These are phyloP conservation scores for Theristus sp. DNA, from an alignment of 2,888 invertebrate species.

Conservation along the genomic window DNA sequence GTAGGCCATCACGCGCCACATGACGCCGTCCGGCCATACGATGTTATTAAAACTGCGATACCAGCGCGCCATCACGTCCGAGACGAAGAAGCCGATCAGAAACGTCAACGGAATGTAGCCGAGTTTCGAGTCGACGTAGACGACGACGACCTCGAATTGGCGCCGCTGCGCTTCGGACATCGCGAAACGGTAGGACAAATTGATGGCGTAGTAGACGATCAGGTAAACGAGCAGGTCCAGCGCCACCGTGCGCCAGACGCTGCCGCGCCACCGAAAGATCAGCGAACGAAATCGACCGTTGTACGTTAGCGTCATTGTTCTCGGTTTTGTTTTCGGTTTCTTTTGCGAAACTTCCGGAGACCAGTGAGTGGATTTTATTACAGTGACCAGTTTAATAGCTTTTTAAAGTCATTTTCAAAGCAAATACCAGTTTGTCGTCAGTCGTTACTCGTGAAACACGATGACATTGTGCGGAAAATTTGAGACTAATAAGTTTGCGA, in stretches of 20 bases:
- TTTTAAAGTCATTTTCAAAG: no score
- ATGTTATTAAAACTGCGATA: neutral
- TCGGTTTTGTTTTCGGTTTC: no score
- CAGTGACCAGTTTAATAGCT: no score
- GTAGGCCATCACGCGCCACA: neutral
- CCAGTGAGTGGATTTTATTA: no score
- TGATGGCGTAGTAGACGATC: neutral
- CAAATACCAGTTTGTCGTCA: no score
- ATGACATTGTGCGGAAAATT: no score
- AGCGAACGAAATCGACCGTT: no score
- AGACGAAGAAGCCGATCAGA: neutral
- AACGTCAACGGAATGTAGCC: neutral
- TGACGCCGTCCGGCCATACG: neutral
- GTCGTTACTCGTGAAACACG: no score
- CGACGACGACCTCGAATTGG: neutral
- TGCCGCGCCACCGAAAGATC: neutral
- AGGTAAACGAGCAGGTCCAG: neutral
- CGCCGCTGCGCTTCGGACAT: neutral
- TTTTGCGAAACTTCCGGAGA: no score
- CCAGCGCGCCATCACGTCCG: neutral
- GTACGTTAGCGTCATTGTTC: no score
- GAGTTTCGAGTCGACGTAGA: neutral
- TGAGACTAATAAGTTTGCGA: no score
- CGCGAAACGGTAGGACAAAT: neutral
- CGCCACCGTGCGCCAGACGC: neutral